Evolutionary conservation across 1,140 invertebrate genomes (phyloP).

Genomic region (Dysdera silvatica): DNA sequence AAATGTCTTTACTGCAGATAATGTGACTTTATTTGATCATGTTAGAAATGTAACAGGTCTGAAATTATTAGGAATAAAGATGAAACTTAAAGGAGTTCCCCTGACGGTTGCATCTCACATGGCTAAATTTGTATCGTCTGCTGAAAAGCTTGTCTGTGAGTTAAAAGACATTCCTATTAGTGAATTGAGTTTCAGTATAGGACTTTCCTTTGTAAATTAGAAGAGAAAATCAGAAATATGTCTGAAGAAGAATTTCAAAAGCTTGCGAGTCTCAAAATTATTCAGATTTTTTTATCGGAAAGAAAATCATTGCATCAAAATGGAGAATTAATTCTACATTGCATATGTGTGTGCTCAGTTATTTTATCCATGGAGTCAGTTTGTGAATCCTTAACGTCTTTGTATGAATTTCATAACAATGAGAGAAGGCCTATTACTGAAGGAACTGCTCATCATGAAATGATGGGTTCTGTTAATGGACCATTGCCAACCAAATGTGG

Average conservation of each 20-base stretch:
- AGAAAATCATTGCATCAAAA: neutral
- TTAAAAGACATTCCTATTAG: too few species aligned
- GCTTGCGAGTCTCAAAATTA: too few species aligned
- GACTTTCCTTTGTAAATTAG: too few species aligned
- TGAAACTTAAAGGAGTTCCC: neutral
- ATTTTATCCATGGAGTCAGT: neutral
- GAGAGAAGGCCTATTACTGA: slow-evolving; percentile 6
- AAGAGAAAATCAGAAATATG: neutral
- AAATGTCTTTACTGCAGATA: neutral
- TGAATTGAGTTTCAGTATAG: too few species aligned
- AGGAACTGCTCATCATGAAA: neutral
- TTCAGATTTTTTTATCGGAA: too few species aligned
- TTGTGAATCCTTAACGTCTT: slow-evolving; percentile 3
- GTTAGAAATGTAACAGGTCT: neutral
- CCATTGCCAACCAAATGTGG: slow-evolving; percentile 8
- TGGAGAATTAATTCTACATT: neutral
- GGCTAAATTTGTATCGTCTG: too few species aligned
- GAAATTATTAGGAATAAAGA: neutral
- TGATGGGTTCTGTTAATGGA: slow-evolving; percentile 2
- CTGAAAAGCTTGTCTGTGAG: too few species aligned
- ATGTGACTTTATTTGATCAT: neutral
- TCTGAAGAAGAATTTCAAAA: neutral
- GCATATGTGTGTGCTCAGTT: neutral
- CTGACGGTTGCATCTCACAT: too few species aligned
- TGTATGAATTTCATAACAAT: neutral